phyloP scores from a whole-genome alignment of 2,888 invertebrate species.

The Eurytoma californica region DNA sequence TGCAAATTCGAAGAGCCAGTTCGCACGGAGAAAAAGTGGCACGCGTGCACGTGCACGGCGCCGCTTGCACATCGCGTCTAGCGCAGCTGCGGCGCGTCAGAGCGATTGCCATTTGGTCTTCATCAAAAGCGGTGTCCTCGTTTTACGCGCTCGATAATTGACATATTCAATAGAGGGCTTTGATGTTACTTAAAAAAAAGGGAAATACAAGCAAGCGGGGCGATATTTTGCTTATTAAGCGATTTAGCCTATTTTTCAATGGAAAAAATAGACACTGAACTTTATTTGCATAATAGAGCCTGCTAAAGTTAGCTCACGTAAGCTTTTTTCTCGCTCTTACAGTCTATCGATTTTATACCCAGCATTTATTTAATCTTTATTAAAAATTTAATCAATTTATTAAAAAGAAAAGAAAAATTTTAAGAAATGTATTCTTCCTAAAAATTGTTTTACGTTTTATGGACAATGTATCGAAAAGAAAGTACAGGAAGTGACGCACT shows the following conservation, averaged over 20 bases:
- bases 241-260: neutral
- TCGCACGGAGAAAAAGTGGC: constrained; percentile 2
- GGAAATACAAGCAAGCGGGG: constrained; percentile 1
- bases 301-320: no score
- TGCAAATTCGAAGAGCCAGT: constrained; percentile 24
- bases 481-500: no score
- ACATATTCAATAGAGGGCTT: constrained; percentile 21
- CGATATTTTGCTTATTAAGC: neutral
- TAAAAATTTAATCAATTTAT: no score
- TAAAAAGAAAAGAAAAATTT: no score
- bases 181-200: constrained; percentile 6
- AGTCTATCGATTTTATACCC: neutral
- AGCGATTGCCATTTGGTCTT: constrained; percentile 35
- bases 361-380: no score
- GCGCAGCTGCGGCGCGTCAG: constrained; percentile 18
- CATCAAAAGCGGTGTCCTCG: constrained; percentile 25
- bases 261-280: no score
- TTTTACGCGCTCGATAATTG: constrained; percentile 41
- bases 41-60: neutral
- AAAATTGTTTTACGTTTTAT: no score
- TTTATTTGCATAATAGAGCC: no score
- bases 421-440: no score
- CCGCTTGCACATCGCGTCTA: constrained; percentile 6
- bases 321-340: neutral
- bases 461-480: no score